These are phyloP conservation scores for Epistrophella euchroma DNA, from an alignment of 2,888 invertebrate species.

Conservation along the genomic window DNA sequence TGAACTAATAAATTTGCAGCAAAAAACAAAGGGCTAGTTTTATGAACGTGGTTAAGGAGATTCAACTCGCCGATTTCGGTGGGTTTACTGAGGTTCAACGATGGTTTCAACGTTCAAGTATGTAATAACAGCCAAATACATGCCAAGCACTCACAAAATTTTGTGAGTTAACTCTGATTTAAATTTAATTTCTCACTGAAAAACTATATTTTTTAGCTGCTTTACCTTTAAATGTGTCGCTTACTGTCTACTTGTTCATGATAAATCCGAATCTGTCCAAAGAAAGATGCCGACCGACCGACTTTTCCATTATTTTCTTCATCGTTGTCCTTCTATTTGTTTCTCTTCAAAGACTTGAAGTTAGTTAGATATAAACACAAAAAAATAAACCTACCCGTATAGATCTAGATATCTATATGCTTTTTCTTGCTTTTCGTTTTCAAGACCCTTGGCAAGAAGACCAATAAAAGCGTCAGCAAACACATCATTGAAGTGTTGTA, in stretches of 20 bases:
- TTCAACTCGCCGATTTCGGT: too few species aligned
- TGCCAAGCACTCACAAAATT: too few species aligned
- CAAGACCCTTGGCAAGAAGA: conserved; percentile 58
- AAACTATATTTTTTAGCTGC: neutral
- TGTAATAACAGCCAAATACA: too few species aligned
- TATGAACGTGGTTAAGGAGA: too few species aligned
- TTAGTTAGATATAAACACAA: conserved; percentile 45
- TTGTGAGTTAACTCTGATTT: too few species aligned
- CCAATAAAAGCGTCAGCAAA: conserved; percentile 74
- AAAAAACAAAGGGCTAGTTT: too few species aligned
- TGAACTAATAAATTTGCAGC: too few species aligned
- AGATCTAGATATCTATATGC: neutral
- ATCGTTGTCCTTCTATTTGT: conserved; percentile 40
- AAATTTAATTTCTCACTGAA: too few species aligned
- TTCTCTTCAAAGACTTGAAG: conserved; percentile 41
- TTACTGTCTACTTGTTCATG: conserved; percentile 5
- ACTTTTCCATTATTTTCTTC: conserved; percentile 48
- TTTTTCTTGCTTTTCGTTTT: conserved; percentile 16
- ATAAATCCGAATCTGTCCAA: conserved; percentile 22
- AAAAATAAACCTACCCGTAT: conserved; percentile 20
- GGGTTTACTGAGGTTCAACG: too few species aligned
- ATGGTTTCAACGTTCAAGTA: too few species aligned
- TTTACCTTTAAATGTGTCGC: neutral
- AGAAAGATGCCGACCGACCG: conserved; percentile 24
- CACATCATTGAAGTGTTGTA: conserved; percentile 70